phyloP scores from a whole-genome alignment of 2,113 vertebrate species.

The Siniperca chuatsi region DNA sequence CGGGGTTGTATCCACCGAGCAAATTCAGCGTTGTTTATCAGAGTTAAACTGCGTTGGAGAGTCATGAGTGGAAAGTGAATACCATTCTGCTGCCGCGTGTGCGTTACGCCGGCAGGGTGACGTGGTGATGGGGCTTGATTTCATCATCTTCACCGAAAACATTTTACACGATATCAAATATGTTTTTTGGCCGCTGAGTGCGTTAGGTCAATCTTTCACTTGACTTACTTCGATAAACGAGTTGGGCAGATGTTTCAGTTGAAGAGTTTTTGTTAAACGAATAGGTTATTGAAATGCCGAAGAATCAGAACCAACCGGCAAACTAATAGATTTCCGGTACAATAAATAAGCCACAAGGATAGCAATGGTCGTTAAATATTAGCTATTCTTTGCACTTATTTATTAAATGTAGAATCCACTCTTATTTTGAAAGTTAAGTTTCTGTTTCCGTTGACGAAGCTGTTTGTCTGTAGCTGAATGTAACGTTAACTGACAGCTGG shows the following conservation, averaged over 20 bases:
- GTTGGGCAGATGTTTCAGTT: background rate
- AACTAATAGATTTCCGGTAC: background rate
- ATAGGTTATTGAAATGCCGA: background rate
- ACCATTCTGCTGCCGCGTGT: slow-evolving; percentile 18
- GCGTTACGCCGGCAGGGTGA: background rate
- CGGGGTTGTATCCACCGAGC: background rate
- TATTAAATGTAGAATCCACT: background rate
- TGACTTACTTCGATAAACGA: background rate
- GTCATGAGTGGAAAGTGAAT: background rate
- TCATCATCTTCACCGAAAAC: slow-evolving; percentile 10
- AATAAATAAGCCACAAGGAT: background rate
- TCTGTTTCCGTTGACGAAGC: background rate
- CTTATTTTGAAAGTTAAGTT: slow-evolving; percentile 49
- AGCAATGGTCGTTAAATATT: too few relatives aligned
- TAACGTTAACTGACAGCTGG: background rate
- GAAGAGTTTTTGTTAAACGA: background rate
- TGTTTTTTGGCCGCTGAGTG: background rate
- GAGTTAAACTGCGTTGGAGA: background rate
- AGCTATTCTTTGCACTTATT: too few relatives aligned
- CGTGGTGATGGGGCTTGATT: slow-evolving; percentile 7
- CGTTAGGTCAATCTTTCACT: fast-evolving
- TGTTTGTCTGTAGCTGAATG: fast-evolving
- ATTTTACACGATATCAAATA: fast-evolving
- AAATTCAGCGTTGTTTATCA: background rate
- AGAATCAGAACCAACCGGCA: background rate